phyloP scores from a whole-genome alignment of 2,113 vertebrate species.

The Mandrillus leucophaeus region DNA sequence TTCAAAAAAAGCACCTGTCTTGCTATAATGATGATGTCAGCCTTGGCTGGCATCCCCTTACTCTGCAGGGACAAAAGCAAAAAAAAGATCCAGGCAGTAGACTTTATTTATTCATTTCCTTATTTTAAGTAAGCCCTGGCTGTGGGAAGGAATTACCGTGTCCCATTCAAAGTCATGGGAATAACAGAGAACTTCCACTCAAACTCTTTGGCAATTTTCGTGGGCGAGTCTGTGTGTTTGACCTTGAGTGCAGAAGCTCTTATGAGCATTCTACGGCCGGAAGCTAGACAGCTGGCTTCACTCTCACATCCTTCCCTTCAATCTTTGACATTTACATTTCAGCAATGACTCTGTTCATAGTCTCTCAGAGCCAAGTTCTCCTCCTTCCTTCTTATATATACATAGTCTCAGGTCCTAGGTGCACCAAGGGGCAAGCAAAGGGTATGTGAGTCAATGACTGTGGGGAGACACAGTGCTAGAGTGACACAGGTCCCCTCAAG shows the following conservation, averaged over 20 bases:
- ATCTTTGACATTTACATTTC: conserved; percentile 73
- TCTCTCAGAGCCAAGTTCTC: conserved; percentile 35
- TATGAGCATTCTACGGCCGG: conserved; percentile 78
- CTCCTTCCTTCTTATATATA: background rate
- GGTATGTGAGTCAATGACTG: conserved; percentile 12
- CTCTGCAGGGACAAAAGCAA: background rate
- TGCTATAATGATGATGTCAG: accelerated
- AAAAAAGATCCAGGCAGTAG: background rate
- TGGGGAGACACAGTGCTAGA: background rate
- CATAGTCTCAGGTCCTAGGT: conserved; percentile 34
- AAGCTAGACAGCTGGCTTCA: conserved; percentile 84
- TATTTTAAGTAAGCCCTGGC: conserved; percentile 1
- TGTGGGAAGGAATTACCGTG: background rate
- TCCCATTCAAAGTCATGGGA: conserved; percentile 74
- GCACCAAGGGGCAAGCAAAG: conserved; percentile 15
- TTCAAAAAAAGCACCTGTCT: background rate
- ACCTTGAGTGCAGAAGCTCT: conserved; percentile 79
- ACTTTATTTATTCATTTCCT: background rate
- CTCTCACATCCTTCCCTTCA: conserved; percentile 70
- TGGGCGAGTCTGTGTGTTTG: conserved; percentile 74
- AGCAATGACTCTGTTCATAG: conserved; percentile 63
- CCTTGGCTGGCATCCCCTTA: background rate
- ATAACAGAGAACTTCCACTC: conserved; percentile 70
- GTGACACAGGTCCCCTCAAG: background rate
- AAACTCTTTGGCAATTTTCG: conserved; percentile 61